These are phyloP conservation scores for Austrofundulus limnaeus DNA, from an alignment of 2,113 vertebrate genomes.

Conservation along the genomic window DNA sequence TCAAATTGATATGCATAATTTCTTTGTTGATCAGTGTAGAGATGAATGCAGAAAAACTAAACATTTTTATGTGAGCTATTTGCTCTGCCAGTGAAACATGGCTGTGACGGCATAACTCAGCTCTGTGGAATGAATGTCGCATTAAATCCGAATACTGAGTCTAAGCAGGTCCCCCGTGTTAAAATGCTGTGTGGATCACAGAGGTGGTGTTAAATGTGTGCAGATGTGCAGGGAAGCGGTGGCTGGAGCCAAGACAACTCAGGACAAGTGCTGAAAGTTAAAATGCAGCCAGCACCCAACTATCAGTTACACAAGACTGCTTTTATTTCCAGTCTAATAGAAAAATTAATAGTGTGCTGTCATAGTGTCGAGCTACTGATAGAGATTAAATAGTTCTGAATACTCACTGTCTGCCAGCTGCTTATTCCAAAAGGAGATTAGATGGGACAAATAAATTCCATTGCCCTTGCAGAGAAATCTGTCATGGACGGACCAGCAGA, in stretches of 20 bases:
- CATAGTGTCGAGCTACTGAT: slow-evolving; percentile 35
- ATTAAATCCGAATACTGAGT: slow-evolving; percentile 11
- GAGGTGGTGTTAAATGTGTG: slow-evolving; percentile 11
- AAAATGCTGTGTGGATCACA: slow-evolving; percentile 10
- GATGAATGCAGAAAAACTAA: slow-evolving; percentile 25
- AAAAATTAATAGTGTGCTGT: slow-evolving; percentile 51
- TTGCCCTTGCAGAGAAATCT: slow-evolving; percentile 40
- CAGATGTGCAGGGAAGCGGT: slow-evolving; percentile 8
- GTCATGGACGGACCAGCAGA: slow-evolving; percentile 24
- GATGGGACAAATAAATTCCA: slow-evolving; percentile 44
- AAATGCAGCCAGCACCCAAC: slow-evolving; percentile 19
- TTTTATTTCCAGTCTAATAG: slow-evolving; percentile 42
- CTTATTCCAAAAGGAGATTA: slow-evolving; percentile 40
- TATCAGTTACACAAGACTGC: slow-evolving; percentile 31
- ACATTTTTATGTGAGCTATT: slow-evolving; percentile 10
- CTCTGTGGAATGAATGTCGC: neutral
- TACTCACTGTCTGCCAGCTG: slow-evolving; percentile 35
- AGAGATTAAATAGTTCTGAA: slow-evolving; percentile 44
- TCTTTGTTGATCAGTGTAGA: slow-evolving; percentile 27
- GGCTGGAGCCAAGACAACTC: slow-evolving; percentile 7
- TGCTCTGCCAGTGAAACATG: slow-evolving; percentile 22
- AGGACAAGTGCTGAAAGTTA: slow-evolving; percentile 46
- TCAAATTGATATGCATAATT: slow-evolving; percentile 31
- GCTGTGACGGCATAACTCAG: slow-evolving; percentile 25
- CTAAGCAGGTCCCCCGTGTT: slow-evolving; percentile 5